Percentiles rank a stretch among this genome's conserved stretches.
Conservation (phyloP, 92 coral and sea anemone genomes). For the Parazoanthus atlanticus region DNA sequence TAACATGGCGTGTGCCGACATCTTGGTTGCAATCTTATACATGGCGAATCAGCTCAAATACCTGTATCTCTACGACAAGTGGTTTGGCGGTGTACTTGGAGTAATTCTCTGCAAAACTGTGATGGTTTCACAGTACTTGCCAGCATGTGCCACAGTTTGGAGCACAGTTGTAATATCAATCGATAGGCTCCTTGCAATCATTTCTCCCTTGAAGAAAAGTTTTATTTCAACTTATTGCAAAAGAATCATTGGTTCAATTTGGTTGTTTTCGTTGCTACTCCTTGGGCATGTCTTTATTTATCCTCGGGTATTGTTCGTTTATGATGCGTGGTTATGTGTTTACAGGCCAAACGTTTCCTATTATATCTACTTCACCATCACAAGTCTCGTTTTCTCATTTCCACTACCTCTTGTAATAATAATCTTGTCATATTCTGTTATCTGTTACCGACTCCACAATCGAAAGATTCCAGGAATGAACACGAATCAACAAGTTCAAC, state of each 20-base stretch:
- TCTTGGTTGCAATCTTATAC: not conserved
- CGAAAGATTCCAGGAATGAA: not conserved
- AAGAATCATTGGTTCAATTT: not conserved
- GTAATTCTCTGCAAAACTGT: constrained; percentile 3
- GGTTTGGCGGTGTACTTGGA: constrained; percentile 7
- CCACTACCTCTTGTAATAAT: not conserved
- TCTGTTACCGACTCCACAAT: not conserved
- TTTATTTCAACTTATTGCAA: not conserved
- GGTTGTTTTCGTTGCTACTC: not conserved
- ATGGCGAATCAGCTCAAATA: not conserved
- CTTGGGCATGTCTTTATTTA: not conserved
- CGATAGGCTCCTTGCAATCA: constrained; percentile 10
- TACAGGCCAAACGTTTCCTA: not conserved
- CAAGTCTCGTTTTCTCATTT: not conserved
- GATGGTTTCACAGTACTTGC: not conserved
- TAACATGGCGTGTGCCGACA: constrained; percentile 16
- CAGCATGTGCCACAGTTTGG: constrained; percentile 8
- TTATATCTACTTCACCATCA: not conserved
- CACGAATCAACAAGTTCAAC: constrained; percentile 5
- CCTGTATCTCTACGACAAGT: not conserved
- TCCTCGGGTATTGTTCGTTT: not conserved
- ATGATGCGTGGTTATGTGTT: not conserved
- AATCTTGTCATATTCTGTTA: not conserved
- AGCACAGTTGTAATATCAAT: constrained; percentile 13
- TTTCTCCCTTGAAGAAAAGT: not conserved